phyloP scores from a whole-genome alignment of 2,113 vertebrate species.

The Mesoclemmys tuberculata region DNA sequence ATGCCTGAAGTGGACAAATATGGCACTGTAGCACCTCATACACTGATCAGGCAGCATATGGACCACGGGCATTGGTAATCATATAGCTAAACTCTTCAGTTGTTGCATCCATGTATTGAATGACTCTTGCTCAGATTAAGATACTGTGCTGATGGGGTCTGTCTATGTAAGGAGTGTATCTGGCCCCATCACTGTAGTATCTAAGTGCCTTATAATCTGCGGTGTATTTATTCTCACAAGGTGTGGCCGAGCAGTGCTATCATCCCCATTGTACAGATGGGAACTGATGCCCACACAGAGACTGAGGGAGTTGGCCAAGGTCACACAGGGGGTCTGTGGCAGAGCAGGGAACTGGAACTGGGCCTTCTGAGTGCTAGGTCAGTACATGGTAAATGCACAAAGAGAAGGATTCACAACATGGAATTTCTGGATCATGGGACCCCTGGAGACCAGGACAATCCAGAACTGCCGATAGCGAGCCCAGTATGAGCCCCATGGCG shows the following conservation, averaged over 20 bases:
- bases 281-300: neutral
- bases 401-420: neutral
- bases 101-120: neutral
- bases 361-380: neutral
- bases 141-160: neutral
- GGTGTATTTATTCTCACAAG: neutral
- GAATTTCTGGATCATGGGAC: neutral
- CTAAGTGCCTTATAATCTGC: neutral
- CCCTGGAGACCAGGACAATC: neutral
- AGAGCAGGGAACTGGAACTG: neutral
- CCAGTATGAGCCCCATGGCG: neutral
- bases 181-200: neutral
- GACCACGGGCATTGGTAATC: slow-evolving; percentile 81
- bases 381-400: neutral
- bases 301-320: neutral
- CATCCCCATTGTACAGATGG: neutral
- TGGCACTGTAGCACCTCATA: slow-evolving; percentile 79
- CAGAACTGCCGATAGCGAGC: neutral
- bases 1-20: slow-evolving; percentile 84
- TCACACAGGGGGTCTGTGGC: neutral
- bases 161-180: neutral
- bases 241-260: neutral
- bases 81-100: neutral
- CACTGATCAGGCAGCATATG: slow-evolving; percentile 82
- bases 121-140: neutral